Conservation (phyloP, 2,888 invertebrate species). For the Troides aeacus region DNA sequence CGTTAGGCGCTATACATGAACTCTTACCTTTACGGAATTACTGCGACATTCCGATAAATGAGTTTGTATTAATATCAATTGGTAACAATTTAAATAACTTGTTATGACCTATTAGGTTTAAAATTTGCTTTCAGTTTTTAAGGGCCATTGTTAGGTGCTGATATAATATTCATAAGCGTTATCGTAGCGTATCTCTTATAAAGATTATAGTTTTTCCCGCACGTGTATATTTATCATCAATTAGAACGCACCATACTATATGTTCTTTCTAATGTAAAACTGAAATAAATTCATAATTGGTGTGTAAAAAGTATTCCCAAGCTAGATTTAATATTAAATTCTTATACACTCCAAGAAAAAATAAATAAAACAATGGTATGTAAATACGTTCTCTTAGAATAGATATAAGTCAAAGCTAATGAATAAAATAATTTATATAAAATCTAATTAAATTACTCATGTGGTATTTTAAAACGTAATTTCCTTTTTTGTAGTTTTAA, state of each 20-base stretch:
- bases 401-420: neutral
- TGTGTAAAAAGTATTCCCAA: neutral
- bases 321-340: too few relatives aligned
- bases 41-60: constrained; percentile 17
- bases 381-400: constrained; percentile 16
- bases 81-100: neutral
- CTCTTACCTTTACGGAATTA: neutral
- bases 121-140: neutral
- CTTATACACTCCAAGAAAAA: neutral
- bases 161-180: neutral
- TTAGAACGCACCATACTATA: too few relatives aligned
- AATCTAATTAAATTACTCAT: constrained; percentile 14
- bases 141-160: neutral
- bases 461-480: constrained; percentile 13
- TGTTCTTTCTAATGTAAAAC: neutral
- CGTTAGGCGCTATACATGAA: neutral
- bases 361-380: constrained; percentile 4
- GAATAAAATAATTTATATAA: constrained; percentile 1
- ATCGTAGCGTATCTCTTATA: neutral
- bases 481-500: constrained; percentile 32
- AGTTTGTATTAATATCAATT: neutral
- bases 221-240: neutral
- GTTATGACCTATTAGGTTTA: neutral
- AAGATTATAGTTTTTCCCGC: neutral
- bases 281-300: neutral